Base-by-base conservation (phyloP, 2,113 vertebrate genomes). In the Hystrix cristata region DNA sequence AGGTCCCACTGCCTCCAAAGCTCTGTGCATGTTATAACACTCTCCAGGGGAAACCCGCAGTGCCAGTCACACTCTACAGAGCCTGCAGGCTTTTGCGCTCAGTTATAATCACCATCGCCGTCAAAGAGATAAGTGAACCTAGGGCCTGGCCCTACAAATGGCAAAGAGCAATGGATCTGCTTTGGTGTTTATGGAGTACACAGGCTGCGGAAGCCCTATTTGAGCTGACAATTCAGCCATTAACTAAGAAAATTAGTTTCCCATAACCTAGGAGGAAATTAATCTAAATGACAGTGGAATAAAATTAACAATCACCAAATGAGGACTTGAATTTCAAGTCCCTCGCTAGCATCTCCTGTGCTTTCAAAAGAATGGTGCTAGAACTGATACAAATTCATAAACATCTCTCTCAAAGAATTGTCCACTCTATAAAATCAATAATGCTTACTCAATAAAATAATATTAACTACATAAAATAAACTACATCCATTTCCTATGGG, bases 381-480 rank as follows among this genome's bases (percentile, higher is more conserved):
- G 9, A 96, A 11, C n/a, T 96, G 69, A 87, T 85, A 81, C 34
- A 87, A 96, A 97, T 89, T 87, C 94, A 90, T 94, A 84, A 95
- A 85, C 27, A 43, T 25, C 16, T 57, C 87, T 96, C 62, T 64
- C 85, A 31, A 96, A 95, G 78, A 93, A 96, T 48, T 82, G 53
- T 62, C 82, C 83, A 46, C 78, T 89, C 60, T 87, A 94, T 96
- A 91, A 97, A 97, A 96, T 94, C 93, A 96, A 95, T 96, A 97
- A 96, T 81, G 74, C 86, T 86, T 93, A 97, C 86, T 97, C 88
- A 94, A 91, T 95, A 97, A 97, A 96, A 94, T 94, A 96, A 95
- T 95, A 97, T 84, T 93, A 96, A 97, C 90, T 87, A 93, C 79
- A 76, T 86, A 92, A 93, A 96, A 95, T 82, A 97, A 96, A 96